Base-by-base conservation (phyloP, 2,888 invertebrate species). In the Caenorhabditis doughertyi region DNA sequence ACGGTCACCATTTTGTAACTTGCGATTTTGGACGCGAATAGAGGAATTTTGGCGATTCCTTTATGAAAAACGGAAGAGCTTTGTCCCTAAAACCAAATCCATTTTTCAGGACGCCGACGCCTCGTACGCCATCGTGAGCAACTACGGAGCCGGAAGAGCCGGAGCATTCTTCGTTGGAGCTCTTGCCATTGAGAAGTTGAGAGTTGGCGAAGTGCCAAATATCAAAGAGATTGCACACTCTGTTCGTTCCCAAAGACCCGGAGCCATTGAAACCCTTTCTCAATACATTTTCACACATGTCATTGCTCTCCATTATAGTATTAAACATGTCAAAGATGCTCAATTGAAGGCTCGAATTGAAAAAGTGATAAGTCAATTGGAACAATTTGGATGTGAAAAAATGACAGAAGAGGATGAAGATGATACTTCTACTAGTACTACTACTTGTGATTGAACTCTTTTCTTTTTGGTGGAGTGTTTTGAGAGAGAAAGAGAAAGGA, bases 131-230 rank as follows among this genome's bases (percentile, higher is more conserved):
- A 53, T 77, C 18, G 51, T 77, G 42, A 77, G 77, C 62, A 53
- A 53, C 29, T 77, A 62, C 25, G 77, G 77, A 1, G 77, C 77
- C 13, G 77, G 77, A 51, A 47, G 77, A 55, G 32, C 77, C 25
- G 77, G 77, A 1, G 18, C 77, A 2, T 70, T 77, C 25, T 42
- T 77, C 4, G 77, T 77, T 35, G 60, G 53, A 16, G 68, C 68
- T 2, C 42, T 53, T 9, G 77, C 77, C 5, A 77, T 77, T 49
- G 77, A 77, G 16, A 35, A 44, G 9, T 21, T 77, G 5, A 21
- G 68, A 5, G 25, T 27, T 35, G 77, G 68, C 11, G 77, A 77
- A 4, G n/a, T n/a, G 16, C 77, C 77, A 16, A 51, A 49, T 29
- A 68, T 68, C 3, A 68, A 29, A 18, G 68, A 77, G 1, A 18